Base-by-base conservation (phyloP, 2,113 vertebrate species). In the Oncorhynchus masou region DNA sequence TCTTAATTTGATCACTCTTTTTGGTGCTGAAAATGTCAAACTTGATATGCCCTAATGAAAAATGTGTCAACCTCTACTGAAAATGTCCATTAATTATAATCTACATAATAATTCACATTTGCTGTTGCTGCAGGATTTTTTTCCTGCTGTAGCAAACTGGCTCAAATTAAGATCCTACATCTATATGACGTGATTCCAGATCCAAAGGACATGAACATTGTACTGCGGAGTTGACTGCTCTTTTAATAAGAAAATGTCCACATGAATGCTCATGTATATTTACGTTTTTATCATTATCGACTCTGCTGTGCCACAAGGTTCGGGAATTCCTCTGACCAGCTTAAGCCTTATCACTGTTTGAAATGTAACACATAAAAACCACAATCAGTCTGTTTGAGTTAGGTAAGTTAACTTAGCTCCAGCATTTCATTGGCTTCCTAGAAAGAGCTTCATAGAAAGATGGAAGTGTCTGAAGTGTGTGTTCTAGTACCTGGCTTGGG, bases 181-280 rank as follows among this genome's bases (percentile, higher is more conserved):
- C 39, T 45, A 9, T 3, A 25, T 22, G 57, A 48, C 34, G 79
- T 48, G 68, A 20, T 69, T 82, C 71, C 76, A 51, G n/a, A 86
- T 83, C 76, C 74, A 83, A 81, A 86, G 87, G 82, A 78, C 79
- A 69, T 77, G 13, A 69, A 12, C 57, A 3, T 19, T 39, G 62
- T 77, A 27, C 75, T 68, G 66, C 31, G 25, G 78, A 76, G 77
- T 75, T 66, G 81, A 82, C 82, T 78, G 76, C 70, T 84, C 79
- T 80, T 86, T 45, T 88, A 87, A 91, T 89, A 85, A 81, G 87
- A 88, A 88, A 68, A 78, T 83, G 82, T 89, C 83, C 45, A 80
- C 88, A 76, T 84, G 83, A 86, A 82, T 78, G 81, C 82, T 68
- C 75, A 0, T 68, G 82, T 62, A 64, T 76, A 59, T 75, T 71